Evolutionary conservation across 1,140 invertebrate species (phyloP).

Genomic region (Berghia stephanieae): DNA sequence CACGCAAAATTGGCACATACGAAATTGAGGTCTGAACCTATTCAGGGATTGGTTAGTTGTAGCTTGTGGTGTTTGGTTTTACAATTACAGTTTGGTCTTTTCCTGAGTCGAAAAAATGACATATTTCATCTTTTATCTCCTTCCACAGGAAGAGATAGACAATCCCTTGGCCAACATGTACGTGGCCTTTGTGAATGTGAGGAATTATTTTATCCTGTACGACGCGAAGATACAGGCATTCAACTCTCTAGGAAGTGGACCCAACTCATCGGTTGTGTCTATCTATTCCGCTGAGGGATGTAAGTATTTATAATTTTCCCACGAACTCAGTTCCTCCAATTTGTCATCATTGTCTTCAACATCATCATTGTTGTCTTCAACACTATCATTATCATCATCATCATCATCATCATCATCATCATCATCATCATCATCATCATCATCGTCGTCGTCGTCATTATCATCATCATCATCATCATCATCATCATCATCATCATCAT

Average conservation of each 20-base stretch:
- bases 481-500: too few species aligned
- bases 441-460: slow-evolving; percentile 25
- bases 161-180: slow-evolving; percentile 22
- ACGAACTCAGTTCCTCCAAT: background rate
- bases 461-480: slow-evolving; percentile 17
- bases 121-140: background rate
- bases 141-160: background rate
- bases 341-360: background rate
- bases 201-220: slow-evolving; percentile 87
- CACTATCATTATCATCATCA: too few species aligned
- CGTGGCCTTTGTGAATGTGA: slow-evolving; percentile 72
- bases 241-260: slow-evolving; percentile 84
- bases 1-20: too few species aligned
- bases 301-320: slow-evolving; percentile 43
- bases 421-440: background rate
- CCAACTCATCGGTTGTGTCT: slow-evolving; percentile 78
- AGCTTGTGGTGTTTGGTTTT: too few species aligned
- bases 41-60: too few species aligned
- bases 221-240: slow-evolving; percentile 85
- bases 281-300: slow-evolving; percentile 90
- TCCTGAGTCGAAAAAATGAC: too few species aligned
- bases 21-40: too few species aligned
- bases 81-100: too few species aligned
- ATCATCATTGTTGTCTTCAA: background rate
- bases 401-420: background rate